phyloP scores from a whole-genome alignment of 2,113 vertebrate genomes.

The Pelmatolapia mariae region DNA sequence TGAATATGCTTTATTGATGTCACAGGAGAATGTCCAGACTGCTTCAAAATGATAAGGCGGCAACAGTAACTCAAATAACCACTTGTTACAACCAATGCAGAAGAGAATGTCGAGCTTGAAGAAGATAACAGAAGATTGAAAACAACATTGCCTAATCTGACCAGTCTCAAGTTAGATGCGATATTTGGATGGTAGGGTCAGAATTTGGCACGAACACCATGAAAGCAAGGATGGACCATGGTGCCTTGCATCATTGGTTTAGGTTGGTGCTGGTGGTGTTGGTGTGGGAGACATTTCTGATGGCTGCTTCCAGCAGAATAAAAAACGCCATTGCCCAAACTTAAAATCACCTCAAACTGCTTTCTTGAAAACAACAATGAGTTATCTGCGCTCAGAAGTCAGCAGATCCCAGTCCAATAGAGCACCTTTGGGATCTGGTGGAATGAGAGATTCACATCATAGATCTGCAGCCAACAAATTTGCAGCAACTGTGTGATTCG shows the following conservation, averaged over 20 bases:
- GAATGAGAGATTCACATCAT: background rate
- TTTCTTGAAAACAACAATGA: background rate
- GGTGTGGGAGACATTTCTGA: background rate
- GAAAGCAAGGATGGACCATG: background rate
- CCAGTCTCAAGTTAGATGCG: background rate
- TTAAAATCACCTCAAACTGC: background rate
- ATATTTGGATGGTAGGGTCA: background rate
- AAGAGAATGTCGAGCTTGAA: background rate
- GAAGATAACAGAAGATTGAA: background rate
- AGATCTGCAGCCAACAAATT: background rate
- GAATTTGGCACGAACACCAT: background rate
- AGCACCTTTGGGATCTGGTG: background rate
- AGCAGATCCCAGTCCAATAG: background rate
- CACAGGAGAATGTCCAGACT: background rate
- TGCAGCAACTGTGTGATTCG: background rate
- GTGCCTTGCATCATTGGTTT: background rate
- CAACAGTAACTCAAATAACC: background rate
- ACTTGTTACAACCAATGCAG: background rate
- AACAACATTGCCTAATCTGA: background rate
- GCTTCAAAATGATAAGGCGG: background rate
- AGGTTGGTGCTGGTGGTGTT: background rate
- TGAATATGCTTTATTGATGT: background rate
- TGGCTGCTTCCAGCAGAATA: background rate
- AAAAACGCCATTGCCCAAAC: accelerated
- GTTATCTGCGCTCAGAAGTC: background rate